phyloP scores from a whole-genome alignment of 2,888 invertebrate species.

The Dasysyrphus albostriatus region DNA sequence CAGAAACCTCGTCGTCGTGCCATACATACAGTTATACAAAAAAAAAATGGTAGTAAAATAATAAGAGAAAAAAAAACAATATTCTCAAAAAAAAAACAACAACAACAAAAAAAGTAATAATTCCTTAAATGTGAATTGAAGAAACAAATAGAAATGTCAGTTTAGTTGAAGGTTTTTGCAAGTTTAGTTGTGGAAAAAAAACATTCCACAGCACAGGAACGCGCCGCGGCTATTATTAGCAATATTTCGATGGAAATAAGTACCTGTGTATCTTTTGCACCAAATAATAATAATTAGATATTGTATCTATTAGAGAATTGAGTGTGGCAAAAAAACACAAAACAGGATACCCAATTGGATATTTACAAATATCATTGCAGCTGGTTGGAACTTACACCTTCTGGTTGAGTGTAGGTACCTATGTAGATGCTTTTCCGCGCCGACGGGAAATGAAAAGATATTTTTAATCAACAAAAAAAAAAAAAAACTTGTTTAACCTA shows the following conservation, averaged over 20 bases:
- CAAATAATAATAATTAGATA: slow-evolving; percentile 3
- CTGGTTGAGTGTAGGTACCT: no score
- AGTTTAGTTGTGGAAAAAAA: slow-evolving; percentile 77
- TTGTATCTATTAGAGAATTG: slow-evolving; percentile 9
- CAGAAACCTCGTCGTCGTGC: slow-evolving; percentile 15
- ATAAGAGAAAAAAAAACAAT: slow-evolving; percentile 43
- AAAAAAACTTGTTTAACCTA: not conserved
- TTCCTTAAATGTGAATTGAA: slow-evolving; percentile 76
- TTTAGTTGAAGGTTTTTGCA: slow-evolving; percentile 79
- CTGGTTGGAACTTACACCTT: not conserved
- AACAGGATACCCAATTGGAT: slow-evolving; percentile 2
- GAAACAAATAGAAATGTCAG: slow-evolving; percentile 78
- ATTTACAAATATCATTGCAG: not conserved
- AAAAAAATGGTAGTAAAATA: slow-evolving; percentile 31
- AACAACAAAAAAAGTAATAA: slow-evolving; percentile 63
- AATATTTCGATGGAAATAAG: slow-evolving; percentile 5
- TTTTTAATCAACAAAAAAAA: not conserved
- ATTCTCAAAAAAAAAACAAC: slow-evolving; percentile 38
- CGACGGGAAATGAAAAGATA: slow-evolving; percentile 21
- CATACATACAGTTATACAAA: slow-evolving; percentile 40
- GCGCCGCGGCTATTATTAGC: slow-evolving; percentile 60
- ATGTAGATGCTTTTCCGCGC: not conserved
- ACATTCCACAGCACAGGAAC: slow-evolving; percentile 56
- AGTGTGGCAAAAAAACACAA: not conserved
- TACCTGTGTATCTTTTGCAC: slow-evolving; percentile 24